Base-by-base conservation (phyloP, 2,113 vertebrate species). In the Eolophus roseicapilla region DNA sequence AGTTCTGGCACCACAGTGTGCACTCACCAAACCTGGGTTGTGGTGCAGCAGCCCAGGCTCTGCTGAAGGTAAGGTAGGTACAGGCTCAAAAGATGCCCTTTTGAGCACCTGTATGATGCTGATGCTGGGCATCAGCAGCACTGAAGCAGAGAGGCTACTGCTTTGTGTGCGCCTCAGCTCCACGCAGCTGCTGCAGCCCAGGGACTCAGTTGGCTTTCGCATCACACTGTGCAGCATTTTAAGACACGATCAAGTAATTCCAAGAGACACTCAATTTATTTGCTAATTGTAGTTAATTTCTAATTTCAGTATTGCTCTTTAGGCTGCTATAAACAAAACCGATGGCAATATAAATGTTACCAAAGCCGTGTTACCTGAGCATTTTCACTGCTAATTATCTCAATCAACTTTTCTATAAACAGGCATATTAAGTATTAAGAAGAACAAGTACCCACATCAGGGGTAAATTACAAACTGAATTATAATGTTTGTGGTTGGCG, bases 271-370 rank as follows among this genome's bases (percentile, higher is more conserved):
- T 95, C 93, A 89, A 96, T 96, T 96, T 96, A 95, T 97, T 95
- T 94, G 89, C 95, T 95, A 97, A 97, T 96, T 94, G 93, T 75
- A 92, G 86, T 81, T 97, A 96, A 96, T 97, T 96, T 95, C 95
- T 95, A 89, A 96, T 95, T 96, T 92, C 95, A 92, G 89, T 90
- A 90, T 83, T 52, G 88, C 93, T 95, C 88, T 96, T 96, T 80
- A 86, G 92, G 89, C 84, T 92, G 93, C 94, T 91, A 96, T 97
- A 96, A 97, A 97, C 96, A 96, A 95, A 93, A 89, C 6, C 91
- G 86, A 95, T 92, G 80, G 96, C 95, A 95, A 93, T 89, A 91
- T 93, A 88, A 95, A 91, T 69, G 96, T 93, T 88, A 93, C 91
- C 41, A 86, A 75, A 90, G 91, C 57, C 2, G 6, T 55, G 74